Base-by-base conservation (phyloP, 2,888 invertebrate genomes). In the Oscheius onirici region DNA sequence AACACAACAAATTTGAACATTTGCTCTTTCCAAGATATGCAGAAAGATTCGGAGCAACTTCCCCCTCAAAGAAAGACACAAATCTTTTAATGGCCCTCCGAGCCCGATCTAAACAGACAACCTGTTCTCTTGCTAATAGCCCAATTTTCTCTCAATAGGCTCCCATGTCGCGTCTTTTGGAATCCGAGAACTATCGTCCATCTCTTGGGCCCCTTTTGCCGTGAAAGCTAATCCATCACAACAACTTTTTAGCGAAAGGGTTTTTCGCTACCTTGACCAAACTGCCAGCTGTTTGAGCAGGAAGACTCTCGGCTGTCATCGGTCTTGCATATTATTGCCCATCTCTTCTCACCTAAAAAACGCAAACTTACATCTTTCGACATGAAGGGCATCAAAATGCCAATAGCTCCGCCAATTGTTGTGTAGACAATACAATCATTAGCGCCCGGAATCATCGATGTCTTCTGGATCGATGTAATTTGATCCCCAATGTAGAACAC, bases 401-500 rank as follows among this genome's bases (percentile, higher is more conserved):
- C 96, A 0, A 97, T 93, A 0, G 94, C 86, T 2, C 97, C 99
- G 74, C 95, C 94, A 15, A 99, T 88, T 0, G 97, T 97, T 0
- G 97, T 94, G 88, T 99, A 99, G 1, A 99, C 92, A 3, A 99
- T 90, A 0, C 95, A 95, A 89, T 99, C 99, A 0, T 94, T 95
- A 2, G 97, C 97, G 3, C 97, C 99, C 0, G 97, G 97, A 85
- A 99, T 95, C 17, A 99, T 89, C 0, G 97, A 96, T 0, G 95
- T 94, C 89, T 95, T 94, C 88, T 89, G 87, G 65, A 99, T 89
- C n/a, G 95, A 95, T 81, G 96, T 94, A 1, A 96, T 93, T 0
- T 94, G 93, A 89, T 99, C 99, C 0, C 97, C 99, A 6, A 97
- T 92, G 88, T 97, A 96, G 90, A 97, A 97, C 85, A 94, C 94